Conservation (phyloP, 2,797 vertebrate species). For the Buphagus erythrorhynchus region DNA sequence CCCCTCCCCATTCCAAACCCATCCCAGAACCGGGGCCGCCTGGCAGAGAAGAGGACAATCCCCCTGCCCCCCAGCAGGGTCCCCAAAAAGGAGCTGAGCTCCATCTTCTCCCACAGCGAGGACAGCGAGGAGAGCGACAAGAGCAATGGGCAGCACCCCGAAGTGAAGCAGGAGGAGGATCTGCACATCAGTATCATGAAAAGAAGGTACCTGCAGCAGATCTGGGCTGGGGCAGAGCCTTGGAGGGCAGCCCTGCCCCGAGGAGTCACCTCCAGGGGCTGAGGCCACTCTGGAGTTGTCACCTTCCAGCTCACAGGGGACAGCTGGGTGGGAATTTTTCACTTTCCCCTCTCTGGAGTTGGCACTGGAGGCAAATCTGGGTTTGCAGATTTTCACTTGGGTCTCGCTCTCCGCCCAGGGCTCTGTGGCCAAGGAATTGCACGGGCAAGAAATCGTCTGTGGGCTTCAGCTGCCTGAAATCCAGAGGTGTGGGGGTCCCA, state of each 20-base stretch:
- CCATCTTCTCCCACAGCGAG: slow-evolving; percentile 87
- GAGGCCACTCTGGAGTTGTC: not conserved
- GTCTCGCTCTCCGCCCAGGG: not conserved
- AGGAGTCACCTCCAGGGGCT: not conserved
- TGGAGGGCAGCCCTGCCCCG: rapidly evolving
- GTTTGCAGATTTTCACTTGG: not conserved
- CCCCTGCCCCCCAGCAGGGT: slow-evolving; percentile 88
- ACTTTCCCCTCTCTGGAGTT: rapidly evolving
- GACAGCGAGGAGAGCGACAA: slow-evolving; percentile 89
- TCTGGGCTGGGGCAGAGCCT: not conserved
- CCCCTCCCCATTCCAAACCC: not conserved
- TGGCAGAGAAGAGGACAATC: slow-evolving; percentile 96
- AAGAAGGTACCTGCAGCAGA: slow-evolving; percentile 86
- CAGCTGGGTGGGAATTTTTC: not conserved
- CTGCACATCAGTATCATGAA: slow-evolving; percentile 94
- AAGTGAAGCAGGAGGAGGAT: slow-evolving; percentile 94
- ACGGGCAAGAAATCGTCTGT: not conserved
- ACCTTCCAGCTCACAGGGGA: not conserved
- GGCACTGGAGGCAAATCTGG: not conserved
- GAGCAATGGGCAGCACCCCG: slow-evolving; percentile 85
- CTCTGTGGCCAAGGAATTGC: not conserved
- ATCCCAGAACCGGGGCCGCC: slow-evolving; percentile 91
- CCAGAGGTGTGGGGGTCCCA: rapidly evolving
- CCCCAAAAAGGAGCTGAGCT: slow-evolving; percentile 92
- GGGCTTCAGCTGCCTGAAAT: not conserved